phyloP scores from a whole-genome alignment of 2,797 vertebrate species.

The Hirundo rustica region DNA sequence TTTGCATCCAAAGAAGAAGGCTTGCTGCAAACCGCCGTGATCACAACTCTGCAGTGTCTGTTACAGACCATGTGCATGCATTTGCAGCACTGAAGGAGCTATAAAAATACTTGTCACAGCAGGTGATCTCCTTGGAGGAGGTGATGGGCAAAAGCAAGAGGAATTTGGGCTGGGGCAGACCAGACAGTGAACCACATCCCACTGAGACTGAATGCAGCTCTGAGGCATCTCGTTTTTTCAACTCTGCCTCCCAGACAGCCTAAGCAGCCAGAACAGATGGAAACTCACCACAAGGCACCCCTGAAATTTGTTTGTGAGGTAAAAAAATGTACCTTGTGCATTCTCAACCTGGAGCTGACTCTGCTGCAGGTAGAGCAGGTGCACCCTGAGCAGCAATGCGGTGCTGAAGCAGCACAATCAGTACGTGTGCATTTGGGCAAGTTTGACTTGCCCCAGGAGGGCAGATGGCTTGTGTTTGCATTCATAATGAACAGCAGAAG shows the following conservation, averaged over 20 bases:
- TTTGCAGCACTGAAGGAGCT: neutral
- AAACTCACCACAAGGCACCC: neutral
- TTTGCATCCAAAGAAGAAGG: neutral
- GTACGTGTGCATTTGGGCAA: fast-evolving
- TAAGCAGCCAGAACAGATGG: neutral
- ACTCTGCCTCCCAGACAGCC: neutral
- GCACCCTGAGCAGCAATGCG: fast-evolving
- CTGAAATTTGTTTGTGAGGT: neutral
- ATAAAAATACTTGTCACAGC: neutral
- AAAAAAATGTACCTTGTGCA: neutral
- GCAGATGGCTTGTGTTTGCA: neutral
- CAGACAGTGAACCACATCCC: neutral
- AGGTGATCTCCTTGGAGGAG: neutral
- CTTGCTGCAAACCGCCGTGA: neutral
- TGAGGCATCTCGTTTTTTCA: neutral
- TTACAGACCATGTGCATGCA: neutral
- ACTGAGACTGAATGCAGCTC: fast-evolving
- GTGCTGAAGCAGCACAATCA: fast-evolving
- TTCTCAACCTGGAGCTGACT: neutral
- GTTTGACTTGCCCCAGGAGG: neutral
- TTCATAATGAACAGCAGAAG: neutral
- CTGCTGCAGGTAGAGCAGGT: neutral
- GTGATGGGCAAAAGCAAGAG: neutral
- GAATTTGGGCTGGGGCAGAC: neutral
- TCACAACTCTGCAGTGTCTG: neutral